Conservation (phyloP, 2,113 vertebrate species). For the Daboia siamensis region DNA sequence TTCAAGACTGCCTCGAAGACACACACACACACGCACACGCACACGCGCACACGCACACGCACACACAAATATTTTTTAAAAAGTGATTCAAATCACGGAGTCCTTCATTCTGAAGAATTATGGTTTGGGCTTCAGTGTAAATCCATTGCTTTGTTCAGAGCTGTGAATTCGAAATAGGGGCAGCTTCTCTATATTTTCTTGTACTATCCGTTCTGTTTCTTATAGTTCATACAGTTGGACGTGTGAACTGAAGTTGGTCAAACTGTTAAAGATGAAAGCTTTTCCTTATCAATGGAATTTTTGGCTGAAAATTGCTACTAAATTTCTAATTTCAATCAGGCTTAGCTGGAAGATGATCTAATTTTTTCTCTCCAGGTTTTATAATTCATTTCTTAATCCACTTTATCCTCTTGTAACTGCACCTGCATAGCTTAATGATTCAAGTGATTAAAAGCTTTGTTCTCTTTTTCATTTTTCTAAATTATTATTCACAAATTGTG, state of each 20-base stretch:
- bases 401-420: not conserved
- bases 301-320: not conserved
- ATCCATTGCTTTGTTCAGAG: not conserved
- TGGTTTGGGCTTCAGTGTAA: not conserved
- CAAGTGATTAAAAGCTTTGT: not conserved
- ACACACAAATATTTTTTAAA: not conserved
- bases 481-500: not conserved
- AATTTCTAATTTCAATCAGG: not conserved
- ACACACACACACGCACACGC: not conserved
- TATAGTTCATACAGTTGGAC: not conserved
- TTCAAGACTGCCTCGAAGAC: not conserved
- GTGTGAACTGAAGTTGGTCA: not conserved
- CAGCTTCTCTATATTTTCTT: not conserved
- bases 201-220: not conserved
- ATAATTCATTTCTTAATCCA: not conserved
- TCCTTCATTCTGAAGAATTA: not conserved
- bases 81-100: not conserved
- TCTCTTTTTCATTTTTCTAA: not conserved
- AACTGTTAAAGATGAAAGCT: not conserved
- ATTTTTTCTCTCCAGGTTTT: not conserved
- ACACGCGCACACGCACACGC: not conserved
- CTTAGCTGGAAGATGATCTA: not conserved
- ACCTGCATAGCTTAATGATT: not conserved
- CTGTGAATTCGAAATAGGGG: not conserved
- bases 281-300: not conserved